Evolutionary conservation across 2,113 vertebrate genomes (phyloP), one percentile per base, ranked within the genome.

Genomic region (Oplegnathus fasciatus): DNA sequence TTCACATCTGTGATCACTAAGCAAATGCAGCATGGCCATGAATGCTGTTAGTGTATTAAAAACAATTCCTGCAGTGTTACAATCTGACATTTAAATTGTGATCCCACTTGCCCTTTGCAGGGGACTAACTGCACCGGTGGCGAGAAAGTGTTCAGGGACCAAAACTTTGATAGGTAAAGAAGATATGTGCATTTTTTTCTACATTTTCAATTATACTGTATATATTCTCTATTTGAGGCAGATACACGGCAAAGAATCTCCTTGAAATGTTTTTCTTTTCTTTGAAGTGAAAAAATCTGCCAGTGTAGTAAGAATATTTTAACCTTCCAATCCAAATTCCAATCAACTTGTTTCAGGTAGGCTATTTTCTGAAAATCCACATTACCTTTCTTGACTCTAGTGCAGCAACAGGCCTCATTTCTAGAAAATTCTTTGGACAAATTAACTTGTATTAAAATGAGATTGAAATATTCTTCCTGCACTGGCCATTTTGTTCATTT

Each of bases 51-150:
- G 34, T 37, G 34, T 37, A 37, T 37, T 37, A 37, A 37, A 37
- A 37, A 37, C 34, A 37, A 37, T 37, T 37, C 34, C 34, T 37
- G 34, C 34, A 37, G 34, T 37, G 34, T 37, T 37, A 37, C 34
- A 37, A 37, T 37, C 34, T 88, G 91, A 94, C 88, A 20, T 88
- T 84, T 93, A 92, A 95, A 95, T 92, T 91, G 91, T 93, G 91
- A 95, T 94, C 94, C 92, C 95, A 95, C 94, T 95, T 95, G 89
- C 86, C 94, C 93, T 93, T 69, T 91, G 32, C 78, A 80, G 89
- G 80, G 82, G 87, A 92, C 83, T 77, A 30, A 90, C 85, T 80
- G 87, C 86, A 30, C 60, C 18, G 14, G 15, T 4, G 76, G 37
- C 14, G 40, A 67, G 57, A 64, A 70, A 20, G 73, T 34, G 71